These are phyloP conservation scores for Actinemys pallida DNA, from an alignment of 2,113 vertebrate genomes.

Conservation along the genomic window DNA sequence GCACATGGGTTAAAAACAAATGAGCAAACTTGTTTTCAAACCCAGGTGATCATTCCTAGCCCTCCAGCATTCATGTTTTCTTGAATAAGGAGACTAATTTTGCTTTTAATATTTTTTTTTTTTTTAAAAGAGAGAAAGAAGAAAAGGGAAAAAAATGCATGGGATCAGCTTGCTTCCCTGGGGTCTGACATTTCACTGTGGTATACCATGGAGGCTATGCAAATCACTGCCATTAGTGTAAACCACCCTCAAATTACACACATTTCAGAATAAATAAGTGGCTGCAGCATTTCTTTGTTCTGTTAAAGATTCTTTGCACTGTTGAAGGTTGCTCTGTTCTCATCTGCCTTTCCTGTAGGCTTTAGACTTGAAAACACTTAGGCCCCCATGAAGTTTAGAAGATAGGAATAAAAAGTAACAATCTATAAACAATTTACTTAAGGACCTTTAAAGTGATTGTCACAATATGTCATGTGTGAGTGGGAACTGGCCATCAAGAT, in stretches of 20 bases:
- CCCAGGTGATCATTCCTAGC: neutral
- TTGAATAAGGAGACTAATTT: neutral
- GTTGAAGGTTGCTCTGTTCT: neutral
- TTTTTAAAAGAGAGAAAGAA: neutral
- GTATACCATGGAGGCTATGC: slow-evolving; percentile 35
- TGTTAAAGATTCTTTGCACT: slow-evolving; percentile 12
- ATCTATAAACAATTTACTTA: neutral
- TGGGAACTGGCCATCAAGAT: neutral
- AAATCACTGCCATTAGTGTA: slow-evolving; percentile 41
- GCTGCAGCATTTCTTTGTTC: neutral
- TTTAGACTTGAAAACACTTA: neutral
- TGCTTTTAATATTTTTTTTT: neutral
- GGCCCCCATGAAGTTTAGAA: neutral
- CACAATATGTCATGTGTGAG: neutral
- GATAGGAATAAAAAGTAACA: neutral
- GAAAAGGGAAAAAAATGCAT: neutral
- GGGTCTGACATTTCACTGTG: neutral
- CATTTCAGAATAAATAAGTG: slow-evolving; percentile 5
- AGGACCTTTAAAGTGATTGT: neutral
- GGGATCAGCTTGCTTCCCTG: neutral
- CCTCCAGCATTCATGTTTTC: neutral
- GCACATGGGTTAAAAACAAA: neutral
- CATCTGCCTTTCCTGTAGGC: neutral
- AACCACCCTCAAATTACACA: neutral
- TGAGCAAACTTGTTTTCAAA: neutral